Evolutionary conservation across 1,140 invertebrate species (phyloP), one percentile per base, ranked within the genome.

Genomic region (Papilio polytes): DNA sequence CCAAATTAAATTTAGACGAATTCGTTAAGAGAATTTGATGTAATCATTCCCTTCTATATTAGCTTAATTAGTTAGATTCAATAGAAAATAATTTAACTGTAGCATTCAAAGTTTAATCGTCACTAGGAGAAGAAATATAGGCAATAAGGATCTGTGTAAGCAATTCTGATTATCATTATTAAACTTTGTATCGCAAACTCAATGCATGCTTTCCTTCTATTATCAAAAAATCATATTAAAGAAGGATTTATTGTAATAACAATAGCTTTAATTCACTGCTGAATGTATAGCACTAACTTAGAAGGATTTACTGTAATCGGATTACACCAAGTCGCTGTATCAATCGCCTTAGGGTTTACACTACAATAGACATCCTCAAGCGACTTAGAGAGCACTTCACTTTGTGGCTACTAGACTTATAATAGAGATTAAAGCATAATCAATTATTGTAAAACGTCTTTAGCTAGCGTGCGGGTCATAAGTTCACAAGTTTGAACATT

Each of bases 1-100:
- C 26, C 26, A 70, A 70, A 70, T 70, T 70, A 70, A 70, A 70
- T 70, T 70, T 12, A 15, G 63, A 70, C 59, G 22, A 31, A 63
- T 63, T 63, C 59, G 59, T 63, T 63, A 63, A 70, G 22, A 66
- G 22, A 70, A 70, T 36, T 70, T 70, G 63, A 31, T 36, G 63
- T 70, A 70, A 31, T 70, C 26, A 70, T 70, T 70, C 8, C 26
- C 9, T 36, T 70, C 26, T 70, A 70, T 31, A 70, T 70, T 70
- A 36, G 26, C 59, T 15, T 70, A 31, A 70, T 70, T 31, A 36
- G 26, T 70, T 41, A 41, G 36, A 41, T 41, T 41, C n/a, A 41
- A 41, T 41, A 41, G 36, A 41, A 41, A 41, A 41, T 7, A 41
- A 41, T 3, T 36, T 36, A 6, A 36, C 31, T 36, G 36, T 41